Evolutionary conservation across 2,113 vertebrate species (phyloP).

Genomic region (Pao palembangensis): DNA sequence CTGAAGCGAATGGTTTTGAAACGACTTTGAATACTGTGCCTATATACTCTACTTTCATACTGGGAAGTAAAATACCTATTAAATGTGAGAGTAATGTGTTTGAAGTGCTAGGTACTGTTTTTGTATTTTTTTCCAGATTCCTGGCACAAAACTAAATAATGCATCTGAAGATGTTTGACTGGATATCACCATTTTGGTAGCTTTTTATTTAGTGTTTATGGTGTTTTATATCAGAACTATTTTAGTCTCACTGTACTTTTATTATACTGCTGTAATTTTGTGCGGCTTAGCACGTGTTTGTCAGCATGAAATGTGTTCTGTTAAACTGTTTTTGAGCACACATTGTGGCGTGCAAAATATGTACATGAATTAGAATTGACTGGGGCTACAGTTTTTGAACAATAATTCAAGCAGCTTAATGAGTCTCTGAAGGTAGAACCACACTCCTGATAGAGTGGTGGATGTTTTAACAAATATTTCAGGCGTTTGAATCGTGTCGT

Average conservation of each 20-base stretch:
- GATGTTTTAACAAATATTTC: conserved; percentile 65
- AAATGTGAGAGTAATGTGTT: conserved; percentile 73
- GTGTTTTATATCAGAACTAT: conserved; percentile 77
- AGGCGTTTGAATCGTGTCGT: conserved; percentile 41
- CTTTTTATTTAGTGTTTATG: conserved; percentile 75
- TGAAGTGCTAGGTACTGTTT: conserved; percentile 80
- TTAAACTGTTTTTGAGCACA: conserved; percentile 63
- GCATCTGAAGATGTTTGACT: conserved; percentile 40
- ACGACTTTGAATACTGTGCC: conserved; percentile 71
- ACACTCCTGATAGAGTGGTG: conserved; percentile 29
- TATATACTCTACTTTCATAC: conserved; percentile 66
- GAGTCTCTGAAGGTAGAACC: conserved; percentile 32
- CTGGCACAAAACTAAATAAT: conserved; percentile 69
- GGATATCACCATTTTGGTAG: conserved; percentile 73
- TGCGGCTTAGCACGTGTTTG: conserved; percentile 71
- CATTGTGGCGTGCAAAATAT: conserved; percentile 67
- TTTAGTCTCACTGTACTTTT: conserved; percentile 73
- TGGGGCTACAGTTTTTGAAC: conserved; percentile 76
- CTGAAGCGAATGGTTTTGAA: conserved; percentile 16
- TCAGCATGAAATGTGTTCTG: conserved; percentile 77
- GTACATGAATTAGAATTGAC: conserved; percentile 71
- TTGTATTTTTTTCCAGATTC: conserved; percentile 66
- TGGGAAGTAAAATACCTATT: conserved; percentile 63
- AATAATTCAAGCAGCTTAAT: conserved; percentile 52
- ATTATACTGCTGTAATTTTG: conserved; percentile 70